These are phyloP conservation scores for Anguilla pacifica DNA, from an alignment of 2,797 vertebrate genomes.

Conservation along the genomic window DNA sequence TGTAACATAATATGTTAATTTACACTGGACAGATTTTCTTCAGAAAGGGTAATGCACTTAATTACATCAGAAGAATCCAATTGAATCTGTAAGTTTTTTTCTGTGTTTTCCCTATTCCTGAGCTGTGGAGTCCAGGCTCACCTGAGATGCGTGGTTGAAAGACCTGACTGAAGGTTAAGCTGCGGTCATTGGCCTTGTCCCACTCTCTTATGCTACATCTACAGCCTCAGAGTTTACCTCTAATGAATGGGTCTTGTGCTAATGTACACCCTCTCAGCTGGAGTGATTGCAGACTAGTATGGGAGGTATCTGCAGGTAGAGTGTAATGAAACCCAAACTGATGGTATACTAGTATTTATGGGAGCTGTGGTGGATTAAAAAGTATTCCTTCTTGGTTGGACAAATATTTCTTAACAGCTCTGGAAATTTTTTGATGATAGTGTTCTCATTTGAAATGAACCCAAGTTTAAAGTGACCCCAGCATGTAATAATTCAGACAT, in stretches of 20 bases:
- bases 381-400: constrained; percentile 5
- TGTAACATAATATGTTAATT: neutral
- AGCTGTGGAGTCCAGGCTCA: neutral
- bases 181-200: constrained; percentile 3
- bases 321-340: constrained; percentile 8
- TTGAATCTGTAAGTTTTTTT: neutral
- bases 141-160: neutral
- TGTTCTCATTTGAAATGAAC: constrained; percentile 20
- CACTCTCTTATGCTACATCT: neutral
- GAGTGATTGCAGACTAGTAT: constrained; percentile 24
- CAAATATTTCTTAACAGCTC: constrained; percentile 20
- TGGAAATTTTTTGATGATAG: neutral
- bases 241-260: constrained; percentile 30
- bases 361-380: constrained; percentile 14
- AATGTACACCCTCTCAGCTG: constrained; percentile 17
- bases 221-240: neutral
- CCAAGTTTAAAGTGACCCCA: neutral
- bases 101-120: neutral
- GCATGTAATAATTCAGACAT: constrained; percentile 27
- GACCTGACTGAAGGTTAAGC: neutral
- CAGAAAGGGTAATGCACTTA: neutral
- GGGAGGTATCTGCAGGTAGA: constrained; percentile 11
- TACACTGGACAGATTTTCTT: neutral
- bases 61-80: neutral
- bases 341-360: constrained; percentile 11